Conservation (phyloP, 1,140 invertebrate species). For the Pygmarrhopalites habei region DNA sequence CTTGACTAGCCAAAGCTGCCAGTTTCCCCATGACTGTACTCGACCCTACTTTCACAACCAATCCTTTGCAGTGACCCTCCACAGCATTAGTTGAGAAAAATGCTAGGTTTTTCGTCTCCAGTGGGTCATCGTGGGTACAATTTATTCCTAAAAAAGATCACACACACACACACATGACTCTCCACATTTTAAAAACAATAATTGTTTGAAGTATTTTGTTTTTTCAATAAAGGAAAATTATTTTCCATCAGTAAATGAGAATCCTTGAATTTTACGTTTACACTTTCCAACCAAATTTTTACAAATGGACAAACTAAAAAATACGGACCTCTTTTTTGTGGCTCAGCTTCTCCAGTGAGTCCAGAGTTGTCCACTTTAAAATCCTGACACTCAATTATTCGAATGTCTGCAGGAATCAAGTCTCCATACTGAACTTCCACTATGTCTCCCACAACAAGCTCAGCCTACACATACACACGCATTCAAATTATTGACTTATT, state of each 20-base stretch:
- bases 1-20: conserved; percentile 66
- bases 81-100: conserved; percentile 49
- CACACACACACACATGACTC: conserved; percentile 38
- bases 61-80: conserved; percentile 58
- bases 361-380: no score
- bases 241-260: no score
- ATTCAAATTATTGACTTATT: no score
- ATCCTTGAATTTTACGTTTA: no score
- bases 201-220: no score
- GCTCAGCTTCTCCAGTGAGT: conserved; percentile 92
- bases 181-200: conserved; percentile 54
- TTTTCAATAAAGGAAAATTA: no score
- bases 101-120: conserved; percentile 45
- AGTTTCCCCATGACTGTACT: conserved; percentile 75
- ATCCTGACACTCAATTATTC: conserved; percentile 79
- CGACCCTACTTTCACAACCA: conserved; percentile 74
- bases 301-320: no score
- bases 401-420: conserved; percentile 86
- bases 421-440: conserved; percentile 72
- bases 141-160: conserved; percentile 26
- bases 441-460: conserved; percentile 71
- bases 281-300: no score
- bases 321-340: conserved; percentile 62
- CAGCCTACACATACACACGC: conserved; percentile 54
- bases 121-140: conserved; percentile 43